Conservation (phyloP, 2,888 invertebrate genomes). For the Ormyrus labotus region DNA sequence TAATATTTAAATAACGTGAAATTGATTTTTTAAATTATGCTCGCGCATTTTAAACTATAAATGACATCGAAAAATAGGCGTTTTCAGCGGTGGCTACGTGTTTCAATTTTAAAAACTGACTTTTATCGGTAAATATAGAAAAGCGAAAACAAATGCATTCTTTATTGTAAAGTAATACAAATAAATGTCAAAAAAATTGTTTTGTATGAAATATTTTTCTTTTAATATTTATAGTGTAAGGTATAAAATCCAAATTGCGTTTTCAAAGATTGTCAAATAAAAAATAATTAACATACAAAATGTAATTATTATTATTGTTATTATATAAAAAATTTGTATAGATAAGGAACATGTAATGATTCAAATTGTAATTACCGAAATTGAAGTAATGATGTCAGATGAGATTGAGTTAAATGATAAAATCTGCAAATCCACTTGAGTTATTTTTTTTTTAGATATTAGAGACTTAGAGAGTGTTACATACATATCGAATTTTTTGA, state of each 20-base stretch:
- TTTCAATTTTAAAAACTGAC: slow-evolving; percentile 5
- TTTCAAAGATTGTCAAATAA: no score
- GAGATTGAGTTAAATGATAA: slow-evolving; percentile 1
- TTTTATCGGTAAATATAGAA: background rate
- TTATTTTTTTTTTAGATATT: slow-evolving; percentile 21
- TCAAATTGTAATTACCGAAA: slow-evolving; percentile 19
- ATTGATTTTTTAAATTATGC: slow-evolving; percentile 7
- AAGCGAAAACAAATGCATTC: background rate
- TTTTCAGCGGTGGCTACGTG: slow-evolving; percentile 24
- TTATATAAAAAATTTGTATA: no score
- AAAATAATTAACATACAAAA: no score
- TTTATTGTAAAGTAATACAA: slow-evolving; percentile 1
- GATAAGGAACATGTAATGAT: background rate
- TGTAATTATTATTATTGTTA: no score
- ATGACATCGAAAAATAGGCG: background rate
- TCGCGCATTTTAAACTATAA: background rate
- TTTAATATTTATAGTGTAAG: no score
- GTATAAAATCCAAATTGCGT: no score
- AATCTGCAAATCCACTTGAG: slow-evolving; percentile 1
- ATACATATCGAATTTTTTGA: slow-evolving; percentile 44
- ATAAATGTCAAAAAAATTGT: no score
- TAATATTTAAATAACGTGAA: background rate
- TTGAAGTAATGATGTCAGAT: slow-evolving; percentile 30
- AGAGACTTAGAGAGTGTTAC: slow-evolving; percentile 49
- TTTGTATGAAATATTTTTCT: no score